phyloP scores from a whole-genome alignment of 2,888 invertebrate species.

The Perithous albicinctus region DNA sequence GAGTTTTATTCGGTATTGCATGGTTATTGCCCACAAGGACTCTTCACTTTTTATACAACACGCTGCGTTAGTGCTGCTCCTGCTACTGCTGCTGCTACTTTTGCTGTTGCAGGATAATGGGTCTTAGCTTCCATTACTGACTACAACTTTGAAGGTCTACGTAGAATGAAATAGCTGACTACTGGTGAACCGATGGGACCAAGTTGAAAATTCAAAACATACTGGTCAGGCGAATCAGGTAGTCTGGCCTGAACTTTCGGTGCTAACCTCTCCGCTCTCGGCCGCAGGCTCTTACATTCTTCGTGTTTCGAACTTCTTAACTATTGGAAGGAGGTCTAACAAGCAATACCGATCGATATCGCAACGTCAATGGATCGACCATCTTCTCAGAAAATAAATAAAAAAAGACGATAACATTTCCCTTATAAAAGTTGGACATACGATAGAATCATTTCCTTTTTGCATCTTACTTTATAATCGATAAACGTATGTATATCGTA shows the following conservation, averaged over 20 bases:
- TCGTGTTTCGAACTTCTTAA: constrained; percentile 12
- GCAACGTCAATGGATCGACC: not conserved
- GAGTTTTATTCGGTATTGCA: not conserved
- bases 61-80: not conserved
- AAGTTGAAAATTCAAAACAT: constrained; percentile 20
- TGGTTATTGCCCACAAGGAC: not conserved
- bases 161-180: constrained; percentile 22
- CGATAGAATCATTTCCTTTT: not conserved
- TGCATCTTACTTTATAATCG: no score
- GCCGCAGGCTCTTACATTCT: constrained; percentile 8
- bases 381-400: not conserved
- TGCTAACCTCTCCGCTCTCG: not conserved
- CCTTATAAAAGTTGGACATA: not conserved
- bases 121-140: not conserved
- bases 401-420: not conserved
- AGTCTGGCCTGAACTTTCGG: not conserved
- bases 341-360: not conserved
- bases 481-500: no score
- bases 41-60: not conserved
- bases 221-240: constrained; percentile 8
- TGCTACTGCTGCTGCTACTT: no score
- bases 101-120: constrained; percentile 6
- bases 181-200: not conserved
- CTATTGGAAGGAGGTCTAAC: constrained; percentile 8
- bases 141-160: not conserved